Percentiles rank a stretch among this genome's conserved stretches.
These are phyloP conservation scores for Liopterus haemorrhoidalis DNA, from an alignment of 2,888 invertebrate genomes.

Conservation along the genomic window DNA sequence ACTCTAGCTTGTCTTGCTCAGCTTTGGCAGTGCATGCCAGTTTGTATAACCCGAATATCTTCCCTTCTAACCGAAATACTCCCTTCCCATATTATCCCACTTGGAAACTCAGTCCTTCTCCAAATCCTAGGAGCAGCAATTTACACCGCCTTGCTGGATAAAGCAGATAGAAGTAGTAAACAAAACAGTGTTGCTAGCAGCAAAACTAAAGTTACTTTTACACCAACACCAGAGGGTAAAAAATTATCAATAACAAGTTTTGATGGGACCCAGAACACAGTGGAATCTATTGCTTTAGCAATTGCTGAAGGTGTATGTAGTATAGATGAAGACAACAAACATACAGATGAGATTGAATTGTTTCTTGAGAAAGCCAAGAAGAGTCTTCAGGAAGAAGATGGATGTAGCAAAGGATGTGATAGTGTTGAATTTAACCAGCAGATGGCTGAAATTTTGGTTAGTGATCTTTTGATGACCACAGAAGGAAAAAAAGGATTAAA, in stretches of 20 bases:
- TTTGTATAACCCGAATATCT: constrained; percentile 40
- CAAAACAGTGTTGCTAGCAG: constrained; percentile 32
- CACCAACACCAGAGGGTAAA: constrained; percentile 7
- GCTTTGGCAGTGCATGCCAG: constrained; percentile 58
- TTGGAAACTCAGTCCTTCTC: constrained; percentile 64
- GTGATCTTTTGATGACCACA: constrained; percentile 57
- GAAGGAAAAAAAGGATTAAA: constrained; percentile 54
- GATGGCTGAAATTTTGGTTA: constrained; percentile 53
- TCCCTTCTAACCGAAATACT: constrained; percentile 60
- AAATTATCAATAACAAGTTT: constrained; percentile 34
- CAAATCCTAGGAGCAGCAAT: constrained; percentile 65
- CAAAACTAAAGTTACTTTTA: constrained; percentile 15
- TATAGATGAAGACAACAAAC: constrained; percentile 73
- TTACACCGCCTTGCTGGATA: constrained; percentile 59
- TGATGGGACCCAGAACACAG: constrained; percentile 34
- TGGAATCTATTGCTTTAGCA: constrained; percentile 57
- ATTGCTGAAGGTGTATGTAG: constrained; percentile 73
- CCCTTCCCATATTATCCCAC: constrained; percentile 63
- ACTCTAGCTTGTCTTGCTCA: constrained; percentile 65
- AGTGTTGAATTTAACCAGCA: constrained; percentile 48
- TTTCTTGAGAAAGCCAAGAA: constrained; percentile 54
- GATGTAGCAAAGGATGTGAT: constrained; percentile 35
- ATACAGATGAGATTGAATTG: constrained; percentile 65
- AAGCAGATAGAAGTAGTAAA: constrained; percentile 42
- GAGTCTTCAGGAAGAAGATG: constrained; percentile 38